Evolutionary conservation across 2,797 vertebrate species (phyloP), one percentile per base, ranked within the genome.

Genomic region (Salarias fasciatus): DNA sequence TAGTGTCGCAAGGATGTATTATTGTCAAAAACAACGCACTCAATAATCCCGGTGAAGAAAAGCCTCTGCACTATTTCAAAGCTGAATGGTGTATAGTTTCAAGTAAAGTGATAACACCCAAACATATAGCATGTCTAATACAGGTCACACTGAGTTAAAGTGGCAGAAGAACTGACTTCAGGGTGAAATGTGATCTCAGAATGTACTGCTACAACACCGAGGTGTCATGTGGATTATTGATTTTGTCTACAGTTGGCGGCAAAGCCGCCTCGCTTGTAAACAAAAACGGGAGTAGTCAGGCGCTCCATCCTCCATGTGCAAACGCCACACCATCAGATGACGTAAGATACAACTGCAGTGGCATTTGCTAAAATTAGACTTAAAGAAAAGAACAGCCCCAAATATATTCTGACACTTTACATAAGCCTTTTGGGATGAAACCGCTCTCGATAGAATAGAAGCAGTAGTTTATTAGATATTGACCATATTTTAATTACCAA

Each of bases 151-250:
- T 52, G 36, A 57, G 46, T 9, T 11, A 57, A 63, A 14, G 30
- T 37, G 41, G 11, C 11, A 14, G 46, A 29, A 11, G 29, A 37
- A 37, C 6, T 40, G 47, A 53, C 77, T 69, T 73, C 48, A 67
- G 43, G 55, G 37, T 61, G 70, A 73, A 83, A 82, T 60, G 61
- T 14, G 53, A 84, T 74, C 61, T 37, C 37, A 18, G 24, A 9
- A 40, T 38, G 24, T 10, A 40, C 4, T 8, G 36, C 53, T 58
- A 47, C 53, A 43, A 40, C 53, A 28, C 14, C 14, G 5, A 11
- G 53, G 54, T 51, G 50, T 43, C 47, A 33, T 42, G 1, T 48
- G 49, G 43, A 60, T 42, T 61, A 86, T 81, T 6, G 66, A 85
- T 84, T 83, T 51, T 44, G 38, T 42, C 61, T 71, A 52, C 24